Base-by-base conservation (phyloP, 2,797 vertebrate genomes). In the Chelon auratus region DNA sequence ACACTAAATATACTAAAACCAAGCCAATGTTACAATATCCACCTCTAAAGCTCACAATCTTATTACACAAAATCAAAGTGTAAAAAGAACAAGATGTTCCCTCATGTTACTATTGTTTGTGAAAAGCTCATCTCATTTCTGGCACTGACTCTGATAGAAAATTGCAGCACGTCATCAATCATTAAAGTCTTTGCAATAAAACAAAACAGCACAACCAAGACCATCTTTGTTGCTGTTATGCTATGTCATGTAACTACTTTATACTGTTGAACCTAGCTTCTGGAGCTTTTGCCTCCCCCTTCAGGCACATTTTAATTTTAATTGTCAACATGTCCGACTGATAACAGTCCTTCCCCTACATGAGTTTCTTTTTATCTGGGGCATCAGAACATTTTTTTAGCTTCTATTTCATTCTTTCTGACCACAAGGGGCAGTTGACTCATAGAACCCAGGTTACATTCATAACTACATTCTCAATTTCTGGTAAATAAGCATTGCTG, bases 81-180 rank as follows among this genome's bases (percentile, higher is more conserved):
- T 18, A 39, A 14, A 18, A 8, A 14, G 20, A 17, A 8, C 14
- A 45, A 7, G 1, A 9, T 11, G 13, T 72, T 65, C 15, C 22
- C 13, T 39, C 45, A 20, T 64, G 24, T 45, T 47, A 45, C 15
- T 26, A 12, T 7, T 20, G 4, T 15, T 36, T 33, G 30, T 55
- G 60, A 17, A 57, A 68, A 65, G 9, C 14, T 39, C 50, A 62
- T 59, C 26, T 51, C 54, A 55, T 3, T 36, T 26, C 39, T 39
- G 4, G 53, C 12, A 48, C 9, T 36, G 11, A 22, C 11, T 40
- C 42, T 61, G 26, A 61, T 6, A 2, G 10, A 45, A 14, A 26
- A 9, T 40, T 43, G 11, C n/a, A 18, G n/a, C n/a, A 30, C 26
- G 14, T 20, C 9, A 48, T 45, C 2, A 48, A 4, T 18, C 45